Conservation (phyloP, 2,888 invertebrate species). For the Lasioglossum malachurum region DNA sequence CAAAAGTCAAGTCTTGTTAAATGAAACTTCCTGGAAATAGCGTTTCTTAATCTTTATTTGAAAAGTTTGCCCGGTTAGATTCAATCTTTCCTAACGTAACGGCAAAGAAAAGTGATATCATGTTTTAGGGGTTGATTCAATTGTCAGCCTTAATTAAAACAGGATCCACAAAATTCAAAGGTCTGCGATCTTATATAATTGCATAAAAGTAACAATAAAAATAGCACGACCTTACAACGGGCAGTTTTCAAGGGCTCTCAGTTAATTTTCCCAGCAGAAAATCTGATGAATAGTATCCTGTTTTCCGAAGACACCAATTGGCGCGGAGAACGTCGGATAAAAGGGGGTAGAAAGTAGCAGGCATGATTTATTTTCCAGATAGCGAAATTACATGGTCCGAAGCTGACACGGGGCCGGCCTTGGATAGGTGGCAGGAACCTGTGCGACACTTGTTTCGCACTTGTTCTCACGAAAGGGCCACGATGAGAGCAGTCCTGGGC, state of each 20-base stretch:
- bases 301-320: not conserved
- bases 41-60: not conserved
- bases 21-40: not conserved
- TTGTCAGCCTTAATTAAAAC: not conserved
- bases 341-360: conserved; percentile 29
- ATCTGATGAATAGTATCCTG: not conserved
- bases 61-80: no score
- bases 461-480: conserved; percentile 81
- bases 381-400: conserved; percentile 55
- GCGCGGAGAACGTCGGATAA: conserved; percentile 18
- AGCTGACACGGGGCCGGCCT: conserved; percentile 34
- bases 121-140: not conserved
- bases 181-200: not conserved
- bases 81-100: not conserved
- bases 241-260: not conserved
- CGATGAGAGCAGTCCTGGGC: conserved; percentile 58
- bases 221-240: not conserved
- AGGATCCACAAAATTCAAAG: not conserved
- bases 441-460: conserved; percentile 81
- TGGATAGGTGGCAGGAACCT: conserved; percentile 51
- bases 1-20: not conserved
- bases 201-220: not conserved
- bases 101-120: not conserved
- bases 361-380: conserved; percentile 51
- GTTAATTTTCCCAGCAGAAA: not conserved